phyloP scores from a whole-genome alignment of 2,888 invertebrate genomes.

The Abscondita cerata region DNA sequence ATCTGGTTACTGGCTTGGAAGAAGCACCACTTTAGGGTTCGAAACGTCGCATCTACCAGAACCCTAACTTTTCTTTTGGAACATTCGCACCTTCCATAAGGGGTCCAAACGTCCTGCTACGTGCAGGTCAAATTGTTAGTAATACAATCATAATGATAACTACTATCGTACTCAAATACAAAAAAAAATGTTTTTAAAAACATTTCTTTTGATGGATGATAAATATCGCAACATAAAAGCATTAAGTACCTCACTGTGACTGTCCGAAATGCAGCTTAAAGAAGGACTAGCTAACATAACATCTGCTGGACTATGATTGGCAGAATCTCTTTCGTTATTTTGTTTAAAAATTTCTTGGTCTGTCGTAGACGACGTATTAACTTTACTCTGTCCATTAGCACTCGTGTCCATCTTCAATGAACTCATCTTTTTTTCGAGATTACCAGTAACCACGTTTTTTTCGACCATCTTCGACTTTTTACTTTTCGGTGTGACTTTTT shows the following conservation, averaged over 20 bases:
- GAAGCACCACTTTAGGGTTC: too few species aligned
- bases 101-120: too few species aligned
- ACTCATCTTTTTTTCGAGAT: constrained; percentile 27
- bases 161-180: too few species aligned
- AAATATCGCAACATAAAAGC: too few species aligned
- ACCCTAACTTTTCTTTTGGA: too few species aligned
- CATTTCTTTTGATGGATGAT: too few species aligned
- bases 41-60: too few species aligned
- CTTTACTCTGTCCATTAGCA: constrained; percentile 38
- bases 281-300: constrained; percentile 72
- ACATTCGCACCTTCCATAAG: too few species aligned
- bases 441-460: constrained; percentile 27
- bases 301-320: constrained; percentile 79
- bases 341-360: constrained; percentile 38
- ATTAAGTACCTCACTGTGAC: constrained; percentile 67
- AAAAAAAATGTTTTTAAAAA: too few species aligned
- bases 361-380: not conserved
- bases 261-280: constrained; percentile 73
- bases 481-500: not conserved
- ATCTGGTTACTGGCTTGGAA: too few species aligned
- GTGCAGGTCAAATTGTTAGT: too few species aligned
- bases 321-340: constrained; percentile 68
- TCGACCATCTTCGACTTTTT: constrained; percentile 32
- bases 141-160: too few species aligned
- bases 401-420: constrained; percentile 23